Evolutionary conservation across 2,797 vertebrate genomes (phyloP), one percentile per base, ranked within the genome.

Genomic region (Avahi laniger): DNA sequence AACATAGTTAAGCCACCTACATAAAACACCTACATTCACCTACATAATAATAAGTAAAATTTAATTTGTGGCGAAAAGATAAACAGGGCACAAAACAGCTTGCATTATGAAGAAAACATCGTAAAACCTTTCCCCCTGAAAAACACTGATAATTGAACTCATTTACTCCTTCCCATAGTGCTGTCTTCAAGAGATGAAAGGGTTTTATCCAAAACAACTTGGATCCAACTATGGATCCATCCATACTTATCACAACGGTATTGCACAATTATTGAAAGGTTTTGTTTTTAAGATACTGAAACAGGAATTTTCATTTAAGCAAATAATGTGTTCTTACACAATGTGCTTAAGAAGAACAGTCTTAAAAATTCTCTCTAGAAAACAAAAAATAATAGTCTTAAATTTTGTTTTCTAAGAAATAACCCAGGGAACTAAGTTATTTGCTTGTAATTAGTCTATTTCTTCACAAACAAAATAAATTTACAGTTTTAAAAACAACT

Each of bases 301-400:
- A 98, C 72, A 95, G 73, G 83, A 63, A n/a, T 72, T 65, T 35
- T 89, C 11, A 73, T 88, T 57, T 92, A 91, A 97, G 50, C 52
- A 96, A 96, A 96, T 98, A 97, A 97, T 94, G 83, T 75, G 59
- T 93, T 97, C 88, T 98, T 97, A 97, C n/a, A 96, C 98, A 98
- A 98, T 30, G 88, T 35, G 78, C 92, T 93, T 10, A 70, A 85
- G 88, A 82, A 96, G 89, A 76, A 72, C 0, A 97, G 65, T 78
- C 84, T 96, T 93, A 86, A 95, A 97, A 96, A 93, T 61, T 18
- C 20, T 85, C 78, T 95, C 63, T 33, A 75, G 70, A 67, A 70
- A 97, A 97, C 46, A 61, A 86, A 96, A 93, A 89, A 97, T 26
- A 89, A 97, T 26, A 95, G 95, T 82, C 89, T 95, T 89, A 30